Evolutionary conservation across 2,113 vertebrate species (phyloP).

Genomic region (Martes martes): DNA sequence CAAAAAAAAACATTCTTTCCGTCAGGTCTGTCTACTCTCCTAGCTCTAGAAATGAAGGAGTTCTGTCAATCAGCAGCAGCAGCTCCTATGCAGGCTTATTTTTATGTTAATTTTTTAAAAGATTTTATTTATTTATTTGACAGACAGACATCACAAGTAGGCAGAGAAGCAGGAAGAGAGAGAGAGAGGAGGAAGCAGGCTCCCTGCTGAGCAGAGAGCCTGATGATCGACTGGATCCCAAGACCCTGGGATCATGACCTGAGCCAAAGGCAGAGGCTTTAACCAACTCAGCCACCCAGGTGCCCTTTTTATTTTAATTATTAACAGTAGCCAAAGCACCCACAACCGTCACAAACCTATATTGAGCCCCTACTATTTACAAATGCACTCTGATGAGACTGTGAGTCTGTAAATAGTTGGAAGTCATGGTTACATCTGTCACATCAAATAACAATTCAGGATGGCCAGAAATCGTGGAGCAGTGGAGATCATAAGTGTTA

Average conservation of each 20-base stretch:
- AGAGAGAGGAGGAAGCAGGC: too few species aligned
- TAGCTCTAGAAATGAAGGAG: neutral
- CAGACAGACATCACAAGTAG: too few species aligned
- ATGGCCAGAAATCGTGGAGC: neutral
- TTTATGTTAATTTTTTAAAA: neutral
- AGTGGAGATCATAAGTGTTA: neutral
- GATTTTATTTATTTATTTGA: too few species aligned
- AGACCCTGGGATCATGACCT: too few species aligned
- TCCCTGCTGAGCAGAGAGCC: too few species aligned
- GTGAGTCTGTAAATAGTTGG: neutral
- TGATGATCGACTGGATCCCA: too few species aligned
- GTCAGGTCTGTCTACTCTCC: neutral
- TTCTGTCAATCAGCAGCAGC: too few species aligned
- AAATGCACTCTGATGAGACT: neutral
- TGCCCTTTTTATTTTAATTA: neutral
- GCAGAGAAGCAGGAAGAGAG: too few species aligned
- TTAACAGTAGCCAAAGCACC: neutral
- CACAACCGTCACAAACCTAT: neutral
- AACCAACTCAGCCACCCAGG: too few species aligned
- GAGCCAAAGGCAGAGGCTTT: too few species aligned
- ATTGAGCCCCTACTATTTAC: neutral
- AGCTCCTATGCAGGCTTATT: neutral
- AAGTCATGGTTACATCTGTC: neutral
- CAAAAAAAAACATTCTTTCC: neutral
- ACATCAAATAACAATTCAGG: neutral